Evolutionary conservation across 2,888 invertebrate species (phyloP).

Genomic region (Phortica okadai): DNA sequence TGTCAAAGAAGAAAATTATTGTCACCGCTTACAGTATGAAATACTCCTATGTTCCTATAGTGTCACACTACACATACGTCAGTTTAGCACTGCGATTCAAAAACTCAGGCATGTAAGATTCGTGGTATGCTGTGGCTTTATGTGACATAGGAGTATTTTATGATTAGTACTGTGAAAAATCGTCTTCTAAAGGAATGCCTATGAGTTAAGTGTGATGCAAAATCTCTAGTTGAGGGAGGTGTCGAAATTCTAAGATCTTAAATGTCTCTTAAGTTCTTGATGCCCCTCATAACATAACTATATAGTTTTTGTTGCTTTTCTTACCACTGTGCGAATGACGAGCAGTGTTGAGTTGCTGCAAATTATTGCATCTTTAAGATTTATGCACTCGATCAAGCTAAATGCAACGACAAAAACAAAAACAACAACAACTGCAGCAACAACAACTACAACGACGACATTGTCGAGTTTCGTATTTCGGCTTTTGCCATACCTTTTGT

Average conservation of each 20-base stretch:
- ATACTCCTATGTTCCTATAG: too few relatives aligned
- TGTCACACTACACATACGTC: too few relatives aligned
- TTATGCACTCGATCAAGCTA: conserved; percentile 9
- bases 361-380: conserved; percentile 63
- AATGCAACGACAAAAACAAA: background rate
- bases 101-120: too few relatives aligned
- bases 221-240: too few relatives aligned
- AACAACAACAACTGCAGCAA: conserved; percentile 13
- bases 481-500: conserved; percentile 12
- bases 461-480: conserved; percentile 19
- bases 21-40: too few relatives aligned
- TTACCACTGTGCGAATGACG: background rate
- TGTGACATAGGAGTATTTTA: too few relatives aligned
- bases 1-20: too few relatives aligned
- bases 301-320: background rate
- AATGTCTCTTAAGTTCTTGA: background rate
- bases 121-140: too few relatives aligned
- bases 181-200: background rate
- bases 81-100: too few relatives aligned
- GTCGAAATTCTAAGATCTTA: background rate
- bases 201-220: too few relatives aligned
- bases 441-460: background rate
- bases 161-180: too few relatives aligned
- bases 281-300: background rate
- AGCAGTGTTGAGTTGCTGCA: conserved; percentile 42